A percentile compares a stretch with the other conserved stretches of the same genome.
Conservation (phyloP, 1,140 invertebrate genomes). For the Orchestia grillus region DNA sequence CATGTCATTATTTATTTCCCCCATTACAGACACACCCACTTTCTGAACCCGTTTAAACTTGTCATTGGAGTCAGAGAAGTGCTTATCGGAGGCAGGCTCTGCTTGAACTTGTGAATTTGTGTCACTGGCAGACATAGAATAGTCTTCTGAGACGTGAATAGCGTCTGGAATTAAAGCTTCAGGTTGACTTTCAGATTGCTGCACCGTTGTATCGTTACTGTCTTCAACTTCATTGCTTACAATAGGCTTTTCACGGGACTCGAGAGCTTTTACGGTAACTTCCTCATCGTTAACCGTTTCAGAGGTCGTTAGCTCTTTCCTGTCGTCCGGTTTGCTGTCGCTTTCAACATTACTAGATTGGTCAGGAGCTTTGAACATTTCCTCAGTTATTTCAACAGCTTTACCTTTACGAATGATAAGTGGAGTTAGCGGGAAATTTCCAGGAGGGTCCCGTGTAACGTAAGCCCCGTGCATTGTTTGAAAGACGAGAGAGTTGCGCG, state of each 20-base stretch:
- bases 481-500: constrained; percentile 65
- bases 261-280: background rate
- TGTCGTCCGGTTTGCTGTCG: background rate
- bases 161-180: background rate
- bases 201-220: constrained; percentile 41
- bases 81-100: background rate
- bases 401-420: constrained; percentile 67
- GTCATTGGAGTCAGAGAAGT: background rate
- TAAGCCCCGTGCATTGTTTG: constrained; percentile 67
- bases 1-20: constrained; percentile 67
- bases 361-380: constrained; percentile 66
- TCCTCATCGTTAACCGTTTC: background rate
- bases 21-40: constrained; percentile 64
- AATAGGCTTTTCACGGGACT: background rate
- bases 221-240: background rate
- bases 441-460: constrained; percentile 60
- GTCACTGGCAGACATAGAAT: background rate
- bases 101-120: background rate
- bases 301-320: background rate
- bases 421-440: constrained; percentile 2
- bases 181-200: constrained; percentile 43
- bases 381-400: constrained; percentile 67
- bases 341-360: background rate
- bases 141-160: background rate
- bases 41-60: constrained; percentile 66